Conservation (phyloP, 2,888 invertebrate genomes). For the Lycocerus yunnanus region DNA sequence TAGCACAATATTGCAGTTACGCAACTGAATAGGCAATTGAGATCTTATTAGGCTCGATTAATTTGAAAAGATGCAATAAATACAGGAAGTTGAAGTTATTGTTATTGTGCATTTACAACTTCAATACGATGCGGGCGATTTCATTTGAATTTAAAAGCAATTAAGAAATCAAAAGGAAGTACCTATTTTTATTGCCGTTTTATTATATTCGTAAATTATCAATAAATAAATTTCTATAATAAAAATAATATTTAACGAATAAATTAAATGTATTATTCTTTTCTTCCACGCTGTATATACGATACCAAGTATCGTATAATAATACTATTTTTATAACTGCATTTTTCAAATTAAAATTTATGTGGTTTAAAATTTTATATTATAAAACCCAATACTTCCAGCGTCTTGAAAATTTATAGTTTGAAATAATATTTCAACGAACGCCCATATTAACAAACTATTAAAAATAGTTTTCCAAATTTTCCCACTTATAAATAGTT, state of each 20-base stretch:
- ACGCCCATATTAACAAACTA: background rate
- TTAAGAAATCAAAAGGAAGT: background rate
- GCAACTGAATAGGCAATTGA: slow-evolving; percentile 42
- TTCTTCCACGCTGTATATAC: too few relatives aligned
- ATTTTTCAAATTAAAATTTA: background rate
- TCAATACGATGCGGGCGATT: slow-evolving; percentile 18
- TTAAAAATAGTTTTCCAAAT: background rate
- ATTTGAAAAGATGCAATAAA: slow-evolving; percentile 31
- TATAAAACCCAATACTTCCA: background rate
- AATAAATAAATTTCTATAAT: too few relatives aligned
- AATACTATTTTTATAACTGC: background rate
- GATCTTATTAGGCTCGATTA: slow-evolving; percentile 41
- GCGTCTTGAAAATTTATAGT: background rate
- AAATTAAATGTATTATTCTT: too few relatives aligned
- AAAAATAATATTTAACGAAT: too few relatives aligned
- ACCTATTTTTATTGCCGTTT: too few relatives aligned
- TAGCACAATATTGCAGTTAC: slow-evolving; percentile 38
- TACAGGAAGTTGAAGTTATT: slow-evolving; percentile 37
- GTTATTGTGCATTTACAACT: slow-evolving; percentile 12
- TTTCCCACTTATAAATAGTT: background rate
- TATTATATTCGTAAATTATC: too few relatives aligned
- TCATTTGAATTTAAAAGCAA: slow-evolving; percentile 14
- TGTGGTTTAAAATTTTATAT: background rate
- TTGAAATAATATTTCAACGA: background rate
- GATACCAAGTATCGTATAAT: too few relatives aligned